Evolutionary conservation across 2,113 vertebrate genomes (phyloP).

Genomic region (Cranoglanis bouderius): DNA sequence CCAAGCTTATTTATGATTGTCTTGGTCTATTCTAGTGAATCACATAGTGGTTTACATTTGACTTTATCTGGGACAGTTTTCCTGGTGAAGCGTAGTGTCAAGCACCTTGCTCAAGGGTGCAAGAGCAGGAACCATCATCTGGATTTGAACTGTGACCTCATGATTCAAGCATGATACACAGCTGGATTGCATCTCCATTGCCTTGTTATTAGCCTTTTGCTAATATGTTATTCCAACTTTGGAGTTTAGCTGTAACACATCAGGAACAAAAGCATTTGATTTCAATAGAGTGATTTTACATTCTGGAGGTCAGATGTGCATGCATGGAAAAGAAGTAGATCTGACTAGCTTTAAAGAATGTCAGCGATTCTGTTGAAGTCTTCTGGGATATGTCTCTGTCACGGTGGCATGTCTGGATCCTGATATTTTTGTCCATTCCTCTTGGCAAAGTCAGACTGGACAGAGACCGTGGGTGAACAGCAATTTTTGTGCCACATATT

Average conservation of each 20-base stretch:
- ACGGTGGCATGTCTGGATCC: neutral
- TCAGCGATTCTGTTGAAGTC: neutral
- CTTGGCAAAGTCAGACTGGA: neutral
- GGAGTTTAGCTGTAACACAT: neutral
- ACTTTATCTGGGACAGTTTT: neutral
- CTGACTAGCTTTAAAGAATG: neutral
- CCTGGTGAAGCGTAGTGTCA: neutral
- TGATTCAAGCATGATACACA: neutral
- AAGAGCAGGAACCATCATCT: neutral
- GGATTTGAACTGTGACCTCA: neutral
- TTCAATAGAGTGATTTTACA: neutral
- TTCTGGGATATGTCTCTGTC: neutral
- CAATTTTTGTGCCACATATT: neutral
- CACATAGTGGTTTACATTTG: neutral
- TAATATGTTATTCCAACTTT: neutral
- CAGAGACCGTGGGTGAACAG: neutral
- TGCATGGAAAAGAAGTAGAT: neutral
- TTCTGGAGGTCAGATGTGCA: neutral
- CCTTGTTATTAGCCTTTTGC: neutral
- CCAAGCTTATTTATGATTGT: neutral
- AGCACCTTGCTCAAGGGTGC: neutral
- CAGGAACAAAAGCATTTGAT: neutral
- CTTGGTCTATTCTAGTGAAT: neutral
- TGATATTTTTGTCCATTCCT: neutral
- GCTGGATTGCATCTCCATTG: neutral